Evolutionary conservation across 2,113 vertebrate genomes (phyloP).

Genomic region (Tragelaphus imberbis): DNA sequence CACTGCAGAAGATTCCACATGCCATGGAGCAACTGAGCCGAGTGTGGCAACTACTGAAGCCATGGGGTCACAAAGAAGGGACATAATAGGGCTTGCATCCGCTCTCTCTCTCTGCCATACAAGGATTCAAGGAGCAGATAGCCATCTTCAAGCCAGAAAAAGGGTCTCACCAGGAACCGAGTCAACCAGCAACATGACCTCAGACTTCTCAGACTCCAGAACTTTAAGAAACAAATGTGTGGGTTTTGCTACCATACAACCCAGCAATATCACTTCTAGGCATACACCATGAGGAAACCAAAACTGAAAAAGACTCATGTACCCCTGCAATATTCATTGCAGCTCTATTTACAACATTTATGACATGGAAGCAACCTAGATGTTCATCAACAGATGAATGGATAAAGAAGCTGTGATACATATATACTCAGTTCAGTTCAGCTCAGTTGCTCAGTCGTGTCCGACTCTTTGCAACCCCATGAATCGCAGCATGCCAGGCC

Average conservation of each 20-base stretch:
- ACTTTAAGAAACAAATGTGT: neutral
- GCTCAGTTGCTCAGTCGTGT: no score
- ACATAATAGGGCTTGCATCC: neutral
- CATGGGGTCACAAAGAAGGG: neutral
- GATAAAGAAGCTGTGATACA: neutral
- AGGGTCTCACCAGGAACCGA: neutral
- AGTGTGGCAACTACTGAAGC: neutral
- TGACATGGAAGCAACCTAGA: neutral
- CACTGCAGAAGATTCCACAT: neutral
- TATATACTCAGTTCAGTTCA: neutral
- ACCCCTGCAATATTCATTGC: neutral
- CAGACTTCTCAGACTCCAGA: neutral
- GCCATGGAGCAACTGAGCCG: neutral
- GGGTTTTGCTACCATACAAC: neutral
- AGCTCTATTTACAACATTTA: neutral
- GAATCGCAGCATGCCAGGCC: no score
- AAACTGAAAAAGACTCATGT: neutral
- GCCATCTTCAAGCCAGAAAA: neutral
- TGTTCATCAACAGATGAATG: neutral
- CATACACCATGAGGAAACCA: neutral
- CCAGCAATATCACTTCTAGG: neutral
- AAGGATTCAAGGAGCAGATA: neutral
- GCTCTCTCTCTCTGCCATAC: neutral
- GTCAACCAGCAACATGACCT: neutral
- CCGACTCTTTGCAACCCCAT: no score